Conservation (phyloP, 53 echinoderm and acorn worm species). For the Apostichopus leukothele region DNA sequence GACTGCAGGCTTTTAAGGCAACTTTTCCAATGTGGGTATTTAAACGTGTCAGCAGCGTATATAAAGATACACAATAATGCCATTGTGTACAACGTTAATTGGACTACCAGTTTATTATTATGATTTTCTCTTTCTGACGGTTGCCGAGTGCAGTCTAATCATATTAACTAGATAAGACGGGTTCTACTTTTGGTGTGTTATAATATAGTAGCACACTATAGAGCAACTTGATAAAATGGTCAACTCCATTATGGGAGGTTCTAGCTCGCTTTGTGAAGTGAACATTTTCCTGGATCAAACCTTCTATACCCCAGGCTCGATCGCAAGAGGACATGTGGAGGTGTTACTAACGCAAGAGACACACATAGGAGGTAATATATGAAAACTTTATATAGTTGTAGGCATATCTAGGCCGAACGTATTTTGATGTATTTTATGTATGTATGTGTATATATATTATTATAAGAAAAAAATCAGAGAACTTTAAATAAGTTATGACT, state of each 20-base stretch:
- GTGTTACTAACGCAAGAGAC: conserved; percentile 3
- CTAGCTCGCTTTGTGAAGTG: conserved; percentile 35
- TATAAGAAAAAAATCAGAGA: too few relatives aligned
- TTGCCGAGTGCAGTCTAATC: neutral
- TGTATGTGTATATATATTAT: too few relatives aligned
- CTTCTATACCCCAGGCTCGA: conserved; percentile 11
- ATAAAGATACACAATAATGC: too few relatives aligned
- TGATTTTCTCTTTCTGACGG: neutral
- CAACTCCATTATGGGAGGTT: conserved; percentile 29
- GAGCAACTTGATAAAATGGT: conserved; percentile 17
- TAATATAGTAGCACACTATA: neutral
- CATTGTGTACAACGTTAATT: neutral
- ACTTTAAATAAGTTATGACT: too few relatives aligned
- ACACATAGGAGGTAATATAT: conserved; percentile 38
- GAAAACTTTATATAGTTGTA: too few relatives aligned
- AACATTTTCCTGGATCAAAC: conserved; percentile 32
- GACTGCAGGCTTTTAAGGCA: too few relatives aligned
- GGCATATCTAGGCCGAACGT: too few relatives aligned
- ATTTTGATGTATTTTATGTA: too few relatives aligned
- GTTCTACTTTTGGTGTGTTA: neutral
- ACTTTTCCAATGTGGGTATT: too few relatives aligned
- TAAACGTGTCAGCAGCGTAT: too few relatives aligned
- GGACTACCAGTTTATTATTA: neutral
- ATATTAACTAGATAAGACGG: neutral
- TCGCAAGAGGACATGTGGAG: conserved; percentile 32